A percentile compares a stretch with the other conserved stretches of the same genome.
Conservation (phyloP, 64 coral and sea anemone species). For the Montipora foliosa region DNA sequence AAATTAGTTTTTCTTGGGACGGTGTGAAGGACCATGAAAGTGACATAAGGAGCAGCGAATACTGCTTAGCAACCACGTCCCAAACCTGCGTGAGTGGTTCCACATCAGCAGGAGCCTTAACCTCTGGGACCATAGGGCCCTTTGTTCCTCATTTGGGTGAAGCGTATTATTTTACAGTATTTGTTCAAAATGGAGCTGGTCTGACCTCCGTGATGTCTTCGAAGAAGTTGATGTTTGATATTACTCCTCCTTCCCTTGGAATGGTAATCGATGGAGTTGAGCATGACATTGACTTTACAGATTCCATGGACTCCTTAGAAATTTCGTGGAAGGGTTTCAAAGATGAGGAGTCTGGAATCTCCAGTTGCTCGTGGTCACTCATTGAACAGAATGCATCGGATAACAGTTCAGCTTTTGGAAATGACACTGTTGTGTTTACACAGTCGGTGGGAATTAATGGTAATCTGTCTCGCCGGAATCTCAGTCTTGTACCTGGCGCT, state of each 20-base stretch:
- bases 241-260: constrained; percentile 68
- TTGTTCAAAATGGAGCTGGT: constrained; percentile 70
- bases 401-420: constrained; percentile 71
- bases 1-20: constrained; percentile 53
- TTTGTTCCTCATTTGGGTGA: not conserved
- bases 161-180: constrained; percentile 23
- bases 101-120: not conserved
- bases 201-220: constrained; percentile 70
- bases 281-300: constrained; percentile 84
- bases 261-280: constrained; percentile 68
- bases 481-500: constrained; percentile 80
- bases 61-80: constrained; percentile 54
- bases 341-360: constrained; percentile 73
- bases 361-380: constrained; percentile 71
- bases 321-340: constrained; percentile 78
- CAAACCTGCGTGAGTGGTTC: constrained; percentile 11
- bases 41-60: constrained; percentile 44
- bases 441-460: constrained; percentile 62
- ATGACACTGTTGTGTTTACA: constrained; percentile 74
- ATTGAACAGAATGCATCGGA: constrained; percentile 77
- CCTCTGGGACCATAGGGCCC: not conserved
- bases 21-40: constrained; percentile 73
- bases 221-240: constrained; percentile 72
- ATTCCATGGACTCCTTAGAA: constrained; percentile 38
- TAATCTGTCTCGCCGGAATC: constrained; percentile 38